Conservation (phyloP, 2,797 vertebrate species). For the Petrocephalus sullivani region DNA sequence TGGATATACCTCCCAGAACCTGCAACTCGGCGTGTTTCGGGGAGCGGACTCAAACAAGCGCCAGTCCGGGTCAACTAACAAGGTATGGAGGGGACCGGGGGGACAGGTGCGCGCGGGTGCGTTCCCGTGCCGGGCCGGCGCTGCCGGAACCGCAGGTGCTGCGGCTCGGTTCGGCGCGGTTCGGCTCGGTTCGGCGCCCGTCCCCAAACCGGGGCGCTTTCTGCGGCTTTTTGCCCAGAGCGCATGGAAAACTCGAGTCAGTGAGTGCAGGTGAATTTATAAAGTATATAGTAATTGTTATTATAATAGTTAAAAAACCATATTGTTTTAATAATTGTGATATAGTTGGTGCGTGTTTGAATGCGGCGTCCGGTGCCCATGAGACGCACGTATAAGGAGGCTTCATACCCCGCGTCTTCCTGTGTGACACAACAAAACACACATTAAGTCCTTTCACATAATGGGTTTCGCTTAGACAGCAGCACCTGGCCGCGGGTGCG, state of each 20-base stretch:
- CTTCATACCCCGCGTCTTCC: background rate
- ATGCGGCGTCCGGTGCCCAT: background rate
- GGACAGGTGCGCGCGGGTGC: background rate
- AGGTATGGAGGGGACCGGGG: background rate
- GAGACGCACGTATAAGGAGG: background rate
- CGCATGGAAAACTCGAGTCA: background rate
- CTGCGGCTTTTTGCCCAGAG: background rate
- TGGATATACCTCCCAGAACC: slow-evolving; percentile 14
- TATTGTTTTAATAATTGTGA: too few species aligned
- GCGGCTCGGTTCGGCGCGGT: background rate
- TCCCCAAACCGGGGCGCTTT: background rate
- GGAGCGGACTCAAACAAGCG: background rate
- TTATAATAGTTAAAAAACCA: too few species aligned
- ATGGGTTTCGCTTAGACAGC: background rate
- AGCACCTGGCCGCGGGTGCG: background rate
- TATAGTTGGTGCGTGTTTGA: background rate
- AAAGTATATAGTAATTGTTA: background rate
- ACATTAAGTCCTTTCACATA: background rate
- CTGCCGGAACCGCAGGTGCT: background rate
- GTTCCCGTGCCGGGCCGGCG: background rate
- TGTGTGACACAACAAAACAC: background rate
- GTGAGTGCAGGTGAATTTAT: background rate
- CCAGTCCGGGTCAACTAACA: slow-evolving; percentile 24
- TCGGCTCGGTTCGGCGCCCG: background rate
- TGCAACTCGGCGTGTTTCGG: background rate